Evolutionary conservation across 2,113 vertebrate genomes (phyloP), one percentile per base, ranked within the genome.

Genomic region (Hepsetus odoe): DNA sequence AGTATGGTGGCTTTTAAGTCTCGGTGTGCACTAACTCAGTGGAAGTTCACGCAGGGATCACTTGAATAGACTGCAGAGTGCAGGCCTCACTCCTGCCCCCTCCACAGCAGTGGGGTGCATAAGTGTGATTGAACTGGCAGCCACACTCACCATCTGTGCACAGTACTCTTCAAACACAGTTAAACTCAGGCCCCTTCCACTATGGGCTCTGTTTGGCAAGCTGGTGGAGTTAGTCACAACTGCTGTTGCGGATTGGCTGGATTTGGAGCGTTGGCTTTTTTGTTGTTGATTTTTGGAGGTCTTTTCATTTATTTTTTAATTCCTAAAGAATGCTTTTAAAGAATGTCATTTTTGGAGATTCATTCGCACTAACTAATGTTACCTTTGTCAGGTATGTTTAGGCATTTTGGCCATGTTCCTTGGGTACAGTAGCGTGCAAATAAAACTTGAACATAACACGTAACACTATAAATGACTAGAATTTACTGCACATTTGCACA

Each of bases 101-200:
- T 79, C 73, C 80, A 80, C 59, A 86, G 86, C 84, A 86, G 82
- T 86, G 74, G 77, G 82, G 26, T 32, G 49, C 67, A 46, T 46
- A 5, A 64, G 35, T 58, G 12, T 65, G 65, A 89, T 90, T 89
- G 85, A 90, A 84, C 86, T 91, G 91, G 87, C 88, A 88, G 69
- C 80, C 76, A 87, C 88, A 83, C 82, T 67, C 67, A 81, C 77
- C 89, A 87, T 88, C 76, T 86, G 85, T 87, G 81, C 86, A 79
- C 46, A 56, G 76, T 77, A 80, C 76, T 88, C 81, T 76, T 85
- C 83, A 87, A 88, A 87, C 80, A 85, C 73, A 49, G 79, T 71
- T 74, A 76, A 70, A 82, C 53, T 75, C 72, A 77, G 77, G 66
- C 79, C 79, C 81, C 67, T 69, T 33, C 66, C 64, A 72, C 74